Conservation (phyloP, 2,113 vertebrate species). For the Girardinichthys multiradiatus region DNA sequence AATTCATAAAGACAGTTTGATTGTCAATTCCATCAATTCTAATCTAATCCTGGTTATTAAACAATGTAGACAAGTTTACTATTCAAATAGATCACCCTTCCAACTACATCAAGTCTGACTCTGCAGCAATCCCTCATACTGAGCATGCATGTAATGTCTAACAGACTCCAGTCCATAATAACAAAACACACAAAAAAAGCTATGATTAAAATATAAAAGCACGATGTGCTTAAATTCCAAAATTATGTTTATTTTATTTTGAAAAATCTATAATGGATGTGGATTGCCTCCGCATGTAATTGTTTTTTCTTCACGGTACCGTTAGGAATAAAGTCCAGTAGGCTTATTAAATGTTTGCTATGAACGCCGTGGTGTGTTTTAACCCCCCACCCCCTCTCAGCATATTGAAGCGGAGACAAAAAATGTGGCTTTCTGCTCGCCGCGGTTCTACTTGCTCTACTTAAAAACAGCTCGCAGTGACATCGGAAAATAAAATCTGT, state of each 20-base stretch:
- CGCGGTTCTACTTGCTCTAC: background rate
- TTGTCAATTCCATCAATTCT: no score
- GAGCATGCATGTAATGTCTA: no score
- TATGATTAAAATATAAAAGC: background rate
- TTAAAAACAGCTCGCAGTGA: slow-evolving; percentile 4
- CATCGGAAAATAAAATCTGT: slow-evolving; percentile 51
- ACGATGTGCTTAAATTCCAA: no score
- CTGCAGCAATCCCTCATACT: no score
- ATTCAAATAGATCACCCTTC: no score
- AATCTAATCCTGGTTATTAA: no score
- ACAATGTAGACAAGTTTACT: no score
- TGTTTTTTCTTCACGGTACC: background rate
- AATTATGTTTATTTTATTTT: slow-evolving; percentile 29
- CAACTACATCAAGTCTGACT: no score
- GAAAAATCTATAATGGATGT: slow-evolving; percentile 44
- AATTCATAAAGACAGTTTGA: no score
- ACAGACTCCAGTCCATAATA: background rate
- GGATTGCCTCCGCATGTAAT: background rate
- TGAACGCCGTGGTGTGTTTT: background rate
- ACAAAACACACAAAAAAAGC: background rate
- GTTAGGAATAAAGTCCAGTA: slow-evolving; percentile 13
- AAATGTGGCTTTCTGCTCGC: background rate
- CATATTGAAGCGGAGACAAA: background rate
- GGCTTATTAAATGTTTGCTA: background rate
- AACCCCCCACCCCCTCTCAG: no score